Base-by-base conservation (phyloP, 2,797 vertebrate genomes). In the Rhinella marina region DNA sequence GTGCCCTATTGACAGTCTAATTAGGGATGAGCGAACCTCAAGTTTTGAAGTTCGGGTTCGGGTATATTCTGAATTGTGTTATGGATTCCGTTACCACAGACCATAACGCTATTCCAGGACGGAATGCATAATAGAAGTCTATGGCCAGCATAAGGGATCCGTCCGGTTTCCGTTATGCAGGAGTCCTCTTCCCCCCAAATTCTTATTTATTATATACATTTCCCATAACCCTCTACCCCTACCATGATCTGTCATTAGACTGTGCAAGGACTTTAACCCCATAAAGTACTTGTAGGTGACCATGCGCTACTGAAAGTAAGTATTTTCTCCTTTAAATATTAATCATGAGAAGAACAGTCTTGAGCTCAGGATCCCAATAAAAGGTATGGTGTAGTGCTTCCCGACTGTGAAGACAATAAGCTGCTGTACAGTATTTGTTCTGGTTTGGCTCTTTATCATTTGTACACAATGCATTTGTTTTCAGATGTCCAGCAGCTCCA, bases 391-490 rank as follows among this genome's bases (percentile, higher is more conserved):
- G 25, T 66, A 66, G 75, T 13, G 59, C 57, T 79, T 48, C 62
- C 54, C 2, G 41, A 25, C 27, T 48, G 23, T 29, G 11, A 66
- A 50, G 21, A 52, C 72, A 77, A 23, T 80, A 25, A 25, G 52
- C 8, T 61, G 11, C 29, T 81, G 78, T 61, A 14, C 66, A 72
- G 29, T 73, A 73, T 72, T 81, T 81, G 56, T 80, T 81, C 19
- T 82, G 56, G 41, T 27, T 19, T 87, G 86, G 57, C 66, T 76
- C 23, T 41, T 77, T 66, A 64, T 83, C 72, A 68, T 48, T 16
- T 32, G 73, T 68, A 56, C 48, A 88, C 11, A 83, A 66, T 68
- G 70, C 21, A 82, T 29, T 82, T 88, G 25, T 66, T 64, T 78
- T 83, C 52, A 4, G 59, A 17, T 17, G 21, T 25, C 14, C 2